Base-by-base conservation (phyloP, 1,140 invertebrate genomes). In the Mycetomoellerius zeteki region DNA sequence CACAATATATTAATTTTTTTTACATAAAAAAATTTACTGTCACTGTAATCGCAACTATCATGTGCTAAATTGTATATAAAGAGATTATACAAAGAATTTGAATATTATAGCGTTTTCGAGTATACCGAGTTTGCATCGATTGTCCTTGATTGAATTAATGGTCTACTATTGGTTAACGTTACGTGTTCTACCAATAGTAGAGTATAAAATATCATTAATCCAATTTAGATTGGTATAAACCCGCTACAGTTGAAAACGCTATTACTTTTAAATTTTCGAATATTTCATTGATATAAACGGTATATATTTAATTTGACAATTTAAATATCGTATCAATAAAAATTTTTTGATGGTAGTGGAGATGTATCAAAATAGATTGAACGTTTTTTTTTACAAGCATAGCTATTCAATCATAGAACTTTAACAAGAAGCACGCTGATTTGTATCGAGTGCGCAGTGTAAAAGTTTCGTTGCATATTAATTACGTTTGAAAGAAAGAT, bases 351-450 rank as follows among this genome's bases (percentile, higher is more conserved):
- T 80, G 30, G 33, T 47, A 43, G 19, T 82, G 16, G 24, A 30
- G 19, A 43, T 58, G 19, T 72, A 82, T 72, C 33, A 47, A 58
- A 58, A 72, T 47, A 58, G 21, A 72, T 82, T 30, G 67, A 72
- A 73, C 50, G 37, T 58, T 81, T 67, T 65, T 62, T 65, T 82
- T 82, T 72, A 82, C 67, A 43, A 73, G 12, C 19, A 24, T 72
- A 52, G 33, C 67, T 73, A 82, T 82, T 82, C 67, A 72, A 73
- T 56, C 33, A 82, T 30, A 47, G 67, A 82, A 82, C 16, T 60
- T 82, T 73, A 73, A 82, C 80, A 73, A 82, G 80, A 33, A 54
- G 33, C 33, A 21, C 21, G 10, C 27, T 58, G 69, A 73, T 82
- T 82, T 82, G 24, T 60, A 21, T 73, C 80, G 80, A 82, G 37